These are phyloP conservation scores for Sciurus carolinensis DNA, from an alignment of 2,797 vertebrate genomes.

Conservation along the genomic window DNA sequence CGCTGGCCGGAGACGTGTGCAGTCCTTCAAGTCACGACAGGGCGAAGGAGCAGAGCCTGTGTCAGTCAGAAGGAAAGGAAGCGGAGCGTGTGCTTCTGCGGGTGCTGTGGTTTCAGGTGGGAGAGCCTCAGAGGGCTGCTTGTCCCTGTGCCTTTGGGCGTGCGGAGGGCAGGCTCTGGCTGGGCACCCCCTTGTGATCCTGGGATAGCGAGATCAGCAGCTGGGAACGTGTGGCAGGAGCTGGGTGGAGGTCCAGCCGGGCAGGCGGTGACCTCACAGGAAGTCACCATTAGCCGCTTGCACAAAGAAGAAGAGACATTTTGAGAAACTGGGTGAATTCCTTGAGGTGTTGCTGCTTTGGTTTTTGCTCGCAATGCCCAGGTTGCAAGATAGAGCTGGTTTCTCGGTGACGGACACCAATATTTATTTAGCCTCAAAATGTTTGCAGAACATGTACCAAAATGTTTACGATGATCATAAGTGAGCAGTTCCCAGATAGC, in stretches of 20 bases:
- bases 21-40: neutral
- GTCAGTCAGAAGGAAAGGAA: neutral
- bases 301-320: neutral
- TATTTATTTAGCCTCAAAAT: neutral
- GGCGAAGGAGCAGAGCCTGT: neutral
- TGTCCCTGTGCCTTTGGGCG: accelerated
- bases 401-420: neutral
- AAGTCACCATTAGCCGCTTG: neutral
- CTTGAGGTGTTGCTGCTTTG: neutral
- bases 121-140: neutral
- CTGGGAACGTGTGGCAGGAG: neutral
- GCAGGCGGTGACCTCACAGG: neutral
- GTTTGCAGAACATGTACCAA: neutral
- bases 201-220: neutral
- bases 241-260: neutral
- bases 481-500: too few species aligned
- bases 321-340: neutral
- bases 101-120: too few species aligned
- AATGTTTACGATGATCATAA: neutral
- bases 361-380: neutral
- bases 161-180: accelerated
- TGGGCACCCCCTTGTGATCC: neutral
- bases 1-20: accelerated
- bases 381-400: neutral
- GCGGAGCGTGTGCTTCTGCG: neutral